A percentile compares a stretch with the other conserved stretches of the same genome.
phyloP scores from a whole-genome alignment of 1,140 invertebrate species.

The Cecropterus lyciades region DNA sequence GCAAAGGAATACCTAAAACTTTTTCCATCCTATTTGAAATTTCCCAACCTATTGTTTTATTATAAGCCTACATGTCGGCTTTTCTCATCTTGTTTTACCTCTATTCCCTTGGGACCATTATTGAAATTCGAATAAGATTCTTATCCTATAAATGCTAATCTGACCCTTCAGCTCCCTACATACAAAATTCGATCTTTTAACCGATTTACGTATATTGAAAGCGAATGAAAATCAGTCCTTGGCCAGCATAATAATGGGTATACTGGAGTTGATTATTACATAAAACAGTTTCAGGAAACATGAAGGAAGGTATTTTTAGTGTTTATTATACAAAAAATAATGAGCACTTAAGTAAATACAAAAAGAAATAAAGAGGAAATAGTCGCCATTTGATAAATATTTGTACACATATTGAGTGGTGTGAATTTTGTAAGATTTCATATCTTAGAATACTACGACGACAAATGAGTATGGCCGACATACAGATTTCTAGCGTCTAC shows the following conservation, averaged over 20 bases:
- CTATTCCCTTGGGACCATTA: conserved; percentile 31
- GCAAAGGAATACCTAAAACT: conserved; percentile 10
- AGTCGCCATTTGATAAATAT: too few relatives aligned
- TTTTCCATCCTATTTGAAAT: conserved; percentile 20
- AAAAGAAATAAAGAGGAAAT: too few relatives aligned
- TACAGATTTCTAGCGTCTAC: too few relatives aligned
- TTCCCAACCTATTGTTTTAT: conserved; percentile 29
- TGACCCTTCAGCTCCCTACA: conserved; percentile 41
- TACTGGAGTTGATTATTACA: neutral
- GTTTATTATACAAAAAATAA: too few relatives aligned
- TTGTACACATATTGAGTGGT: too few relatives aligned
- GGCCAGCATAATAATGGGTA: neutral
- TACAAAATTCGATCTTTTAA: conserved; percentile 28
- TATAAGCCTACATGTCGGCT: conserved; percentile 29
- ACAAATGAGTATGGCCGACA: too few relatives aligned
- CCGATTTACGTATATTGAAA: conserved; percentile 18
- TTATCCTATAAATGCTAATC: conserved; percentile 38
- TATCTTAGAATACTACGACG: too few relatives aligned
- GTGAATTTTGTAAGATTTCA: too few relatives aligned
- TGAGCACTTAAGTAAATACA: too few relatives aligned
- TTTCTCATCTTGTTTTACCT: conserved; percentile 35
- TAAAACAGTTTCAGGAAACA: too few relatives aligned
- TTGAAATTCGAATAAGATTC: conserved; percentile 42
- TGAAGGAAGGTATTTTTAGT: too few relatives aligned
- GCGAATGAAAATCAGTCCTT: conserved; percentile 21